phyloP scores from a whole-genome alignment of 2,888 invertebrate species.

The Dolomedes plantarius region DNA sequence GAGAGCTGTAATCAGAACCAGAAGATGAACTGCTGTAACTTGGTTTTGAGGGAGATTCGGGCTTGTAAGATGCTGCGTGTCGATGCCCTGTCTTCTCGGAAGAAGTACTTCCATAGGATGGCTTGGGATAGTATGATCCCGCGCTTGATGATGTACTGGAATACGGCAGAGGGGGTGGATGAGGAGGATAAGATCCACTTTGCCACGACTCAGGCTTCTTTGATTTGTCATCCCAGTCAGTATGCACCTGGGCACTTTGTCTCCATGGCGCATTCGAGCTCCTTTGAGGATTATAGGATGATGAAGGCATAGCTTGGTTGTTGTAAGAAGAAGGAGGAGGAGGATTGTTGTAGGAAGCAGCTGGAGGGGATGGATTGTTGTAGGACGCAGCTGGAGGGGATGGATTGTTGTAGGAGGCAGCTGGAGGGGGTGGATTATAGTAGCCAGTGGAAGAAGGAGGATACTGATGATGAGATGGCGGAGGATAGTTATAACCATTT shows the following conservation, averaged over 20 bases:
- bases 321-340: background rate
- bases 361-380: background rate
- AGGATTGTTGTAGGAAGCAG: background rate
- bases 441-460: constrained; percentile 8
- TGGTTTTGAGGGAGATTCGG: constrained; percentile 20
- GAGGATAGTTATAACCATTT: background rate
- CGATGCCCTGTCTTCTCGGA: background rate
- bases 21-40: constrained; percentile 20
- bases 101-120: background rate
- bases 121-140: background rate
- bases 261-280: constrained; percentile 43
- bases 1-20: constrained; percentile 2
- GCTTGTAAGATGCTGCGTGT: constrained; percentile 1
- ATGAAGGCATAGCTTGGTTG: background rate
- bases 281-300: constrained; percentile 17
- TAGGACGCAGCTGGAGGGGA: background rate
- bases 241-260: constrained; percentile 4
- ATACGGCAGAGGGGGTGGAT: constrained; percentile 30
- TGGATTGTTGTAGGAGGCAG: background rate
- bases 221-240: constrained; percentile 56
- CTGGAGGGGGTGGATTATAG: background rate
- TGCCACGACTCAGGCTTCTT: constrained; percentile 29
- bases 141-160: constrained; percentile 12
- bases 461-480: background rate
- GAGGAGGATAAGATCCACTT: constrained; percentile 18